phyloP scores from a whole-genome alignment of 2,113 vertebrate species.

The Mionectes macconnelli region DNA sequence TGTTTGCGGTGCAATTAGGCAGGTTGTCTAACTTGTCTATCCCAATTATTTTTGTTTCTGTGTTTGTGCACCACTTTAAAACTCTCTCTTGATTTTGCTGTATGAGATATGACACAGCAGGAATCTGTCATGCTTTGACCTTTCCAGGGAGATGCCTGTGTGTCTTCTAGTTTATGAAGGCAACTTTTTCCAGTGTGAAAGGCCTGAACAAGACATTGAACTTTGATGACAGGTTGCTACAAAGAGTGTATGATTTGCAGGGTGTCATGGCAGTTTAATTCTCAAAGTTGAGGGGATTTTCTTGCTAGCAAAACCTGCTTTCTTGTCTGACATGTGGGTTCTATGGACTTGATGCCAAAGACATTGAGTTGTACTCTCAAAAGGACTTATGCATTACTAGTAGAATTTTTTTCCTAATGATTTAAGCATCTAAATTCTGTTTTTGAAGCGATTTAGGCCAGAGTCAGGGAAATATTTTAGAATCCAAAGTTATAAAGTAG shows the following conservation, averaged over 20 bases:
- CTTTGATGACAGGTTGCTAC: background rate
- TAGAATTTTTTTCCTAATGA: background rate
- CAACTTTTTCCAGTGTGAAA: background rate
- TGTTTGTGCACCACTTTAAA: background rate
- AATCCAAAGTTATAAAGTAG: background rate
- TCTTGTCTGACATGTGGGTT: background rate
- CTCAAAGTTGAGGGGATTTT: background rate
- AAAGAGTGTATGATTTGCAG: accelerated
- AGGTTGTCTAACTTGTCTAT: background rate
- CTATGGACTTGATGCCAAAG: background rate
- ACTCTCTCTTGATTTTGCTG: background rate
- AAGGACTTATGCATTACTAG: accelerated
- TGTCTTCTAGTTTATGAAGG: background rate
- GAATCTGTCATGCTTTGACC: background rate
- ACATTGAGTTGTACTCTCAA: background rate
- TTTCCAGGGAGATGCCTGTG: background rate
- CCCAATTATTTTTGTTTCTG: background rate
- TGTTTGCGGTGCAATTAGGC: background rate
- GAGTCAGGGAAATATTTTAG: background rate
- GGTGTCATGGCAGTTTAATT: background rate
- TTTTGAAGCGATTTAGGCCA: background rate
- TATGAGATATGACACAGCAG: background rate
- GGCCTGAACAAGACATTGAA: background rate
- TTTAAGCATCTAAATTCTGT: background rate
- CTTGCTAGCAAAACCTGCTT: background rate